Evolutionary conservation across 2,113 vertebrate genomes (phyloP).

Genomic region (Coracopsis vasa): DNA sequence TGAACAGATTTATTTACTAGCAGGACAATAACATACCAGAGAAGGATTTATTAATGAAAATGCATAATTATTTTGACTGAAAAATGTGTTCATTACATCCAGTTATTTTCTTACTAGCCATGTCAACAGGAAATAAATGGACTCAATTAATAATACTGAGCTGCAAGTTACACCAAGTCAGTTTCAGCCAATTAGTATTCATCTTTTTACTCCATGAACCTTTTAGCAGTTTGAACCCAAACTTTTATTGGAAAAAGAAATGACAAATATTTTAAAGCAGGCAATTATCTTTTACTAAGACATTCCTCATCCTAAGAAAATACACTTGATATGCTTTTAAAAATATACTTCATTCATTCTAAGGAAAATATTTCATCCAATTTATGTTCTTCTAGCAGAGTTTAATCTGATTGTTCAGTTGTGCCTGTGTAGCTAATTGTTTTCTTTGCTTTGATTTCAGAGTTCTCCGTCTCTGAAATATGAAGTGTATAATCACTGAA

Average conservation of each 20-base stretch:
- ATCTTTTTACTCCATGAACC: background rate
- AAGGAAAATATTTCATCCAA: background rate
- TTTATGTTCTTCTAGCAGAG: background rate
- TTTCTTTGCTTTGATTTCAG: constrained; percentile 39
- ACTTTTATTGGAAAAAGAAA: background rate
- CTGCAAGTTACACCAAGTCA: background rate
- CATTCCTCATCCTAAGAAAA: background rate
- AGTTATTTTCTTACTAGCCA: background rate
- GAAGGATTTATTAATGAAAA: background rate
- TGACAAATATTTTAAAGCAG: background rate
- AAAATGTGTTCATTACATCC: background rate
- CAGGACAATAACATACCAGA: background rate
- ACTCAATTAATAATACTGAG: background rate
- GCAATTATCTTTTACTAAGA: background rate
- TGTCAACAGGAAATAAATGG: background rate
- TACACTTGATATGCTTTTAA: background rate
- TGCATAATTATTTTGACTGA: background rate
- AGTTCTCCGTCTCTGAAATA: constrained; percentile 36
- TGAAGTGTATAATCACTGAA: constrained; percentile 3
- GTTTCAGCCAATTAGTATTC: background rate
- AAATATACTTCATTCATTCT: background rate
- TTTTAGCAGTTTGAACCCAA: background rate
- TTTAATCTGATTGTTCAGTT: background rate
- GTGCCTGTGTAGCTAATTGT: background rate
- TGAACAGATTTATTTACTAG: background rate